Percentiles rank a stretch among this genome's conserved stretches.
Evolutionary conservation across 2,888 invertebrate genomes (phyloP).

Genomic region (Pollenia angustigena): DNA sequence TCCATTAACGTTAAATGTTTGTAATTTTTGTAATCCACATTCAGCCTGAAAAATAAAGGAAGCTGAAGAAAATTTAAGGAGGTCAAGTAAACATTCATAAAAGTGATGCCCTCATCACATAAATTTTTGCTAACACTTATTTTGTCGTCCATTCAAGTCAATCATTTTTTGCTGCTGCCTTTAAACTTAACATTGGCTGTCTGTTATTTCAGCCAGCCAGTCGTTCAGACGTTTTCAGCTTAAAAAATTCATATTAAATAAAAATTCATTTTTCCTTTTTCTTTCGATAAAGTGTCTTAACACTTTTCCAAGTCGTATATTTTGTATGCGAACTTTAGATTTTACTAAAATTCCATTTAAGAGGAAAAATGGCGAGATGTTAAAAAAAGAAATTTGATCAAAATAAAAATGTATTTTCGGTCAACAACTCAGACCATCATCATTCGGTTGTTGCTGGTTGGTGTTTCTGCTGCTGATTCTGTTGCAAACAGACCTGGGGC

Average conservation of each 20-base stretch:
- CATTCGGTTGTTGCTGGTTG: conserved; percentile 21
- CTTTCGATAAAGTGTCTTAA: background rate
- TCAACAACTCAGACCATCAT: conserved; percentile 28
- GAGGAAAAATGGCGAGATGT: background rate
- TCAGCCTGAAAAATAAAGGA: background rate
- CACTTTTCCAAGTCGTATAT: background rate
- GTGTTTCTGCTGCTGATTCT: background rate
- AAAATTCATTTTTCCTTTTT: conserved; percentile 9
- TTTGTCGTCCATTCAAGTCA: conserved; percentile 16
- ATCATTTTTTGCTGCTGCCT: conserved; percentile 14
- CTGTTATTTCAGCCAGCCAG: conserved; percentile 1
- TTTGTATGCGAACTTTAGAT: background rate
- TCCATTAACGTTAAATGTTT: conserved; percentile 35
- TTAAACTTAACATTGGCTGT: background rate
- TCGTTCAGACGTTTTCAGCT: background rate
- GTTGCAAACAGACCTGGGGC: conserved; percentile 41
- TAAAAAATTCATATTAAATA: background rate
- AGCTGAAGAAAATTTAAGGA: conserved; percentile 13
- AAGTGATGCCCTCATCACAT: background rate
- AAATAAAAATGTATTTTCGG: conserved; percentile 23
- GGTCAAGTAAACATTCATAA: conserved; percentile 28
- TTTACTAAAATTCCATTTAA: background rate
- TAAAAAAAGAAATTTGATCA: background rate
- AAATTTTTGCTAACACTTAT: background rate
- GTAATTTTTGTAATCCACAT: background rate